Conservation (phyloP, 2,797 vertebrate species). For the Diceros bicornis region DNA sequence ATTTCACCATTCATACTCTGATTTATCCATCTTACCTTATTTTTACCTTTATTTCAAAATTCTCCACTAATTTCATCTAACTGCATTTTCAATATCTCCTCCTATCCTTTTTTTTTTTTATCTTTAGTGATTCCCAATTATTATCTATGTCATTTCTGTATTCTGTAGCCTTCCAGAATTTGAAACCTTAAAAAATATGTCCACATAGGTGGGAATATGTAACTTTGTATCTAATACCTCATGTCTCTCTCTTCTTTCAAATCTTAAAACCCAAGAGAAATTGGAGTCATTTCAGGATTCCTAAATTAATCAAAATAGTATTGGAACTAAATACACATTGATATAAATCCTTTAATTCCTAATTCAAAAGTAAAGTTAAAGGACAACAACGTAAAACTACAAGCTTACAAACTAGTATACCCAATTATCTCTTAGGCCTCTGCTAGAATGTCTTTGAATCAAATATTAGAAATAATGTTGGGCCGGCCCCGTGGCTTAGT, state of each 20-base stretch:
- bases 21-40: slow-evolving; percentile 27
- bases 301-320: slow-evolving; percentile 67
- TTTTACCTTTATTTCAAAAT: slow-evolving; percentile 51
- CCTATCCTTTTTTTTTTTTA: not conserved
- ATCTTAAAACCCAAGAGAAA: slow-evolving; percentile 54
- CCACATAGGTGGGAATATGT: not conserved
- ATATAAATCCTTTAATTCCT: slow-evolving; percentile 51
- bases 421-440: slow-evolving; percentile 1
- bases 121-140: not conserved
- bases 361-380: slow-evolving; percentile 63
- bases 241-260: slow-evolving; percentile 52
- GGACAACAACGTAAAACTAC: not conserved
- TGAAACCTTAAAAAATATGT: slow-evolving; percentile 56
- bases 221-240: not conserved
- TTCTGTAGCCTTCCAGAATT: not conserved
- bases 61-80: slow-evolving; percentile 57
- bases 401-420: slow-evolving; percentile 20
- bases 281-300: slow-evolving; percentile 55
- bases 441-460: slow-evolving; percentile 30
- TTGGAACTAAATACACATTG: slow-evolving; percentile 45
- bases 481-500: too few relatives aligned
- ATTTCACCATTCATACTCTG: not conserved
- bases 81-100: not conserved
- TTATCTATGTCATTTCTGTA: slow-evolving; percentile 34
- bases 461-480: slow-evolving; percentile 21